Base-by-base conservation (phyloP, 2,888 invertebrate genomes). In the Odontomyia ornata region DNA sequence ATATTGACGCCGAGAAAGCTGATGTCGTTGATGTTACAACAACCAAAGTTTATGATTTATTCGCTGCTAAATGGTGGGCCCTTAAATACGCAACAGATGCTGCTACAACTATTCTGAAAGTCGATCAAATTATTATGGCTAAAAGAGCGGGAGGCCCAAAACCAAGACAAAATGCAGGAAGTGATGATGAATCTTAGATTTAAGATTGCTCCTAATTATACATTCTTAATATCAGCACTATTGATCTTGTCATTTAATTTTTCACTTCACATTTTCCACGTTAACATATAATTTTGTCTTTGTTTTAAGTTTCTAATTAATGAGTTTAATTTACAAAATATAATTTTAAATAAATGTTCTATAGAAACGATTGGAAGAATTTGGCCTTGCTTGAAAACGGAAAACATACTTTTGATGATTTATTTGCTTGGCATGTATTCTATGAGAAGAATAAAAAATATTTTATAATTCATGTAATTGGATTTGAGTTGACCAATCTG, bases 121-220 rank as follows among this genome's bases (percentile, higher is more conserved):
- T 99, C 28, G 97, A 98, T 88, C 97, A 98, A 88, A 98, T 99
- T 81, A 98, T 99, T 81, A 98, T 98, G 98, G 97, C 98, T 0
- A 98, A 98, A 88, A 91, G 94, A 82, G 97, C 98, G 18, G 98
- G 98, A 64, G 98, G 98, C 62, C 98, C 98, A 0, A 98, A 97
- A 86, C 91, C 95, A 1, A 90, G 91, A 82, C 91, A 90, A 79
- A 88, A 88, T 13, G 90, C 89, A 9, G 89, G 86, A 27, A 91
- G 93, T 82, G 94, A 95, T 85, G 94, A 95, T 82, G 94, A 94
- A 84, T 91, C 89, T 83, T 91, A 90, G 83, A 81, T 72, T 72
- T 65, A 25, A 64, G 27, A 69, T 36, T 62, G 43, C 11, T 28
- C 23, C 62, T 62, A 43, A 46, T 47, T 69, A 69, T 27, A 65